Conservation (phyloP, 2,797 vertebrate genomes). For the Onychomys arenicola region DNA sequence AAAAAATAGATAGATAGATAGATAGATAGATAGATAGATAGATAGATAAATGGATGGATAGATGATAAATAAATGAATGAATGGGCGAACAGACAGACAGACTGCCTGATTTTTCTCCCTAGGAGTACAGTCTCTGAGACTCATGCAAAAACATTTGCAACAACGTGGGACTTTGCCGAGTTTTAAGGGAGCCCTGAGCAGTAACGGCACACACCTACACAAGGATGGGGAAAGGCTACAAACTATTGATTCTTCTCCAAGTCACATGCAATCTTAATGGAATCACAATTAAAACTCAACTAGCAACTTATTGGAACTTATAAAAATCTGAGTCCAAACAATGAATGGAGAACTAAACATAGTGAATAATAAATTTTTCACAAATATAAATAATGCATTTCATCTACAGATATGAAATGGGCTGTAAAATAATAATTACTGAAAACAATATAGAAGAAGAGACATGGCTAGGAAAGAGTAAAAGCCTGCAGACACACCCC, state of each 20-base stretch:
- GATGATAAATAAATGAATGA: no score
- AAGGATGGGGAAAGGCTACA: neutral
- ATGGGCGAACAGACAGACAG: neutral
- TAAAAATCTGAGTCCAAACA: slow-evolving; percentile 11
- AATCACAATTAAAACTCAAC: slow-evolving; percentile 34
- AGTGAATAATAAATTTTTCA: slow-evolving; percentile 23
- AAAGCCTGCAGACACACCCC: slow-evolving; percentile 39
- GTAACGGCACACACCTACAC: neutral
- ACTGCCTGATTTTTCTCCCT: neutral
- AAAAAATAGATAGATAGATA: neutral
- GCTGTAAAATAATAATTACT: slow-evolving; percentile 70
- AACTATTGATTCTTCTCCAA: neutral
- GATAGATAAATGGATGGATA: neutral
- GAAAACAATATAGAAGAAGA: slow-evolving; percentile 45
- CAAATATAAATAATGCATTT: slow-evolving; percentile 63
- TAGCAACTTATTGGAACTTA: slow-evolving; percentile 35
- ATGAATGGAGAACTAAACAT: slow-evolving; percentile 12
- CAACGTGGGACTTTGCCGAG: neutral
- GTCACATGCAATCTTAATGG: neutral
- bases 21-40: neutral
- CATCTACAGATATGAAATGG: slow-evolving; percentile 56
- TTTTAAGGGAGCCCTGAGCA: neutral
- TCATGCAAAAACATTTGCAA: neutral
- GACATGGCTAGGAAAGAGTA: slow-evolving; percentile 33
- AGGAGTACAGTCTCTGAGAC: slow-evolving; percentile 11